Conservation (phyloP, 2,113 vertebrate species). For the Synodontis membranacea region DNA sequence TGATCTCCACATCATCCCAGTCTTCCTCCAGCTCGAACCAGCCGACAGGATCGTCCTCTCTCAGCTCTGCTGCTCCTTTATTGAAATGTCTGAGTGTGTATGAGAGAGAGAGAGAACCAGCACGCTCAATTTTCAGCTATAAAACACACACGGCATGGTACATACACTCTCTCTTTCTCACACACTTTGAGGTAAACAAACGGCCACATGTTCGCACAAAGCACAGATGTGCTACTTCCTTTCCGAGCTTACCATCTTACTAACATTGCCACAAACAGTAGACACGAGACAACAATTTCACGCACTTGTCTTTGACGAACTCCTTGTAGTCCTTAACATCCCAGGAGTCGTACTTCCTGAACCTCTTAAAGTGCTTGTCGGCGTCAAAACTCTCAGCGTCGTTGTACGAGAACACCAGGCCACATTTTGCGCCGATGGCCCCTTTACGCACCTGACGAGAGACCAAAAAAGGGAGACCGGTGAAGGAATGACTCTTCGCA, state of each 20-base stretch:
- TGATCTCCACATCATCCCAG: slow-evolving; percentile 94
- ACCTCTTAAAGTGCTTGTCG: slow-evolving; percentile 89
- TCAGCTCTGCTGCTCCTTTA: slow-evolving; percentile 65
- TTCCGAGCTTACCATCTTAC: background rate
- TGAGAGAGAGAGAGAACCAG: slow-evolving; percentile 36
- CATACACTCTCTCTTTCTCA: no score
- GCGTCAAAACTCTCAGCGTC: slow-evolving; percentile 82
- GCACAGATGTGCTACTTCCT: background rate
- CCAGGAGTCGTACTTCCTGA: slow-evolving; percentile 87
- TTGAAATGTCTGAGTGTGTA: slow-evolving; percentile 23
- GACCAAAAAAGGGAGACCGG: no score
- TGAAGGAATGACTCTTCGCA: background rate
- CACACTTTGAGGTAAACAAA: no score
- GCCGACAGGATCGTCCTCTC: slow-evolving; percentile 88
- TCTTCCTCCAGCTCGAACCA: slow-evolving; percentile 97
- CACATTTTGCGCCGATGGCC: slow-evolving; percentile 93
- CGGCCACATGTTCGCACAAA: background rate
- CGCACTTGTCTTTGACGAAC: slow-evolving; percentile 87
- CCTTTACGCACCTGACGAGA: slow-evolving; percentile 86
- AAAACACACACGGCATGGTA: background rate
- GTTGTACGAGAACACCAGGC: slow-evolving; percentile 90
- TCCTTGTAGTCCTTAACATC: slow-evolving; percentile 85
- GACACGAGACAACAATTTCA: background rate
- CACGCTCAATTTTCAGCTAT: background rate
- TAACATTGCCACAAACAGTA: background rate